Percentiles rank a stretch among this genome's conserved stretches.
phyloP scores from a whole-genome alignment of 2,888 invertebrate species.

The Philonicus albiceps region DNA sequence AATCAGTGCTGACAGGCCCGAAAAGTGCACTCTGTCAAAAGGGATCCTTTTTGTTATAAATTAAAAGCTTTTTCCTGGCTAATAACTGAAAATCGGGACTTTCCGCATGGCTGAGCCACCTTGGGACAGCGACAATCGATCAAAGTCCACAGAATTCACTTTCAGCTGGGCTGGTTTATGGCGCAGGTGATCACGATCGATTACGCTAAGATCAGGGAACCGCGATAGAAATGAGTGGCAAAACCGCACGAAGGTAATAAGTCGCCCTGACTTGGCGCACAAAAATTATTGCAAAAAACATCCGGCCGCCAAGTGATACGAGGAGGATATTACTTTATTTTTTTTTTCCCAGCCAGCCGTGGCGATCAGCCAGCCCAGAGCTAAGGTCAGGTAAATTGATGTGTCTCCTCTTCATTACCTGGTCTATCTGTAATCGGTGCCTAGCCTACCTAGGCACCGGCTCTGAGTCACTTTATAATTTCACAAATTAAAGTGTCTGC shows the following conservation, averaged over 20 bases:
- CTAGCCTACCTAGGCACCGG: neutral
- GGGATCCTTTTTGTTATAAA: conserved; percentile 34
- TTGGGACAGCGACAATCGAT: conserved; percentile 30
- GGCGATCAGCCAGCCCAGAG: neutral
- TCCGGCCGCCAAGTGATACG: neutral
- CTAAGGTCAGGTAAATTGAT: conserved; percentile 12
- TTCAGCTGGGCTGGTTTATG: conserved; percentile 37
- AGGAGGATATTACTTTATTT: neutral
- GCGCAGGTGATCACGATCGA: conserved; percentile 40
- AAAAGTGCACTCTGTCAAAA: conserved; percentile 18
- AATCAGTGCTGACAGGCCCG: neutral
- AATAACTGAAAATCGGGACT: conserved; percentile 42
- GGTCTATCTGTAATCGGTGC: neutral
- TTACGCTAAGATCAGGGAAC: conserved; percentile 35
- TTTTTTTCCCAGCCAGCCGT: neutral
- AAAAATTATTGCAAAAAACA: neutral
- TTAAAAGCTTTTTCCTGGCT: conserved; percentile 1
- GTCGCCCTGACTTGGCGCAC: neutral
- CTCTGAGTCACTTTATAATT: conserved; percentile 22
- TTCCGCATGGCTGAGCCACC: conserved; percentile 25
- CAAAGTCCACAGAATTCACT: conserved; percentile 39
- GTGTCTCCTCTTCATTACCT: conserved; percentile 24
- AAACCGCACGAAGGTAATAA: conserved; percentile 25
- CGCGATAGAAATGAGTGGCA: conserved; percentile 26
- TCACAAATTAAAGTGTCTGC: conserved; percentile 46